Evolutionary conservation across 92 coral and sea anemone genomes (phyloP).

Genomic region (Metridium senile): DNA sequence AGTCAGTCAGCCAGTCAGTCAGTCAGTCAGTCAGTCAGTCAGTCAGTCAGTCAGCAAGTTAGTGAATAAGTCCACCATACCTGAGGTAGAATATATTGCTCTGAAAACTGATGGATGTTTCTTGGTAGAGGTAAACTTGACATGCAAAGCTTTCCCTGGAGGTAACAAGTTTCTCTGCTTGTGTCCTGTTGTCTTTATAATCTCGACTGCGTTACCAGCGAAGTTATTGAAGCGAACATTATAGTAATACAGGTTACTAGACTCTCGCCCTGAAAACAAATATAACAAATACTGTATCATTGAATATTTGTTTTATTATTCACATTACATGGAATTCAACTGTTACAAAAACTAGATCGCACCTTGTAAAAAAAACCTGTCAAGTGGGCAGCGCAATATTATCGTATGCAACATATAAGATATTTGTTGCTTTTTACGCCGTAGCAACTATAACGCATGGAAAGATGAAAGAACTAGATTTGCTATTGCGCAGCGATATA

Average conservation of each 20-base stretch:
- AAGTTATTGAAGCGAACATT: slow-evolving; percentile 78
- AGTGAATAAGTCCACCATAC: slow-evolving; percentile 22
- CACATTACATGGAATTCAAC: background rate
- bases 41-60: background rate
- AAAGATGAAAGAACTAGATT: too few relatives aligned
- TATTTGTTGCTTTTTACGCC: too few relatives aligned
- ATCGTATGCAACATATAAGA: too few relatives aligned
- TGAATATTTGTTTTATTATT: background rate
- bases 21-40: background rate
- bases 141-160: slow-evolving; percentile 66
- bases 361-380: too few relatives aligned
- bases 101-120: slow-evolving; percentile 70
- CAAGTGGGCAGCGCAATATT: too few relatives aligned
- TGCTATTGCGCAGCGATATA: too few relatives aligned
- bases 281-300: too few relatives aligned
- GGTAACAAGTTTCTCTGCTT: slow-evolving; percentile 73
- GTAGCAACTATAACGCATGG: too few relatives aligned
- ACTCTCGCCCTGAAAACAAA: slow-evolving; percentile 70
- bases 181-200: slow-evolving; percentile 65
- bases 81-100: slow-evolving; percentile 53
- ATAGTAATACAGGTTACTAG: slow-evolving; percentile 69
- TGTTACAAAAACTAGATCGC: too few relatives aligned
- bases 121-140: slow-evolving; percentile 63
- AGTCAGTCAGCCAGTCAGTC: background rate
- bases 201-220: slow-evolving; percentile 75